Conservation (phyloP, 2,113 vertebrate genomes). For the Prochilodus magdalenae region DNA sequence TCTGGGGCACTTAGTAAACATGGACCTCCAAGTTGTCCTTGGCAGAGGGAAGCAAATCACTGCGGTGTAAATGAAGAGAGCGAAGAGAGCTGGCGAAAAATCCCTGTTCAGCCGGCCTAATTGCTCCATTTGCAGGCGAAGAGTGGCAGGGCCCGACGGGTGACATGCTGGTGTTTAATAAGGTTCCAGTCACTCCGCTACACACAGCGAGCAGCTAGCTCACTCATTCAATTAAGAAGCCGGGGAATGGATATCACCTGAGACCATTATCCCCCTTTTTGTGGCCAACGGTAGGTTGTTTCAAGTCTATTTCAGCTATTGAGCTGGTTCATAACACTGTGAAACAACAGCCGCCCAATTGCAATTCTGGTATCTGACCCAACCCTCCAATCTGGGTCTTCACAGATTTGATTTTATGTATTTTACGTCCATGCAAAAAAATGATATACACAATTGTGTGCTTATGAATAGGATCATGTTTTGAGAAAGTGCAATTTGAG, state of each 20-base stretch:
- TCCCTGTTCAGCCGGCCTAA: neutral
- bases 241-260: neutral
- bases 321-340: neutral
- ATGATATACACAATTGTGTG: conserved; percentile 1
- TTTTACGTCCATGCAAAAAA: neutral
- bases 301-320: neutral
- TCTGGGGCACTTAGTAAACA: neutral
- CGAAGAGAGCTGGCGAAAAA: neutral
- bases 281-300: neutral
- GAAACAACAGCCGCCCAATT: neutral
- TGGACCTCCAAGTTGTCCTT: conserved; percentile 10
- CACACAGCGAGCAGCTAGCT: neutral
- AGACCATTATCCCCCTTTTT: neutral
- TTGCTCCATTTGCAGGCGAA: conserved; percentile 9
- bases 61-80: neutral
- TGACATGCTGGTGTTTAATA: conserved; percentile 6
- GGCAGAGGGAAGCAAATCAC: neutral
- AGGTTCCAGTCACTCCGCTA: neutral
- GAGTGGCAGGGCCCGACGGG: neutral
- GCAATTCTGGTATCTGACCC: neutral
- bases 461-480: conserved; percentile 21
- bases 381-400: neutral
- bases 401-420: conserved; percentile 12
- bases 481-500: conserved; percentile 17
- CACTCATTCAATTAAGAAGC: conserved; percentile 19